Conservation (phyloP, 30 jellyfish, hydroid and myxozoan species). For the Turritopsis dohrnii region DNA sequence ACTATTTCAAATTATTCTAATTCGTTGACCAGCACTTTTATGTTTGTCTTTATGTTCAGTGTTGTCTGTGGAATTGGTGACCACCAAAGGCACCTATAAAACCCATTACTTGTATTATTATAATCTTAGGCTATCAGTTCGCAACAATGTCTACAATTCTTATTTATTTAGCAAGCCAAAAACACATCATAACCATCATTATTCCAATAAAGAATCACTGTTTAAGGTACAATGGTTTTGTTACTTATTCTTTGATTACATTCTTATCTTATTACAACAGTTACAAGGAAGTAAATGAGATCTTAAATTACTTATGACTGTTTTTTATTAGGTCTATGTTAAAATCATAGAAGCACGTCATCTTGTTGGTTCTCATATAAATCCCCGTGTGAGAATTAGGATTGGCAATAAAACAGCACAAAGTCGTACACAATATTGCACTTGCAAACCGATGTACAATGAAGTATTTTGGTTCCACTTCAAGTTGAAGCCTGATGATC, state of each 20-base stretch:
- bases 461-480: conserved; percentile 85
- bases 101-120: too few relatives aligned
- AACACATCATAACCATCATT: neutral
- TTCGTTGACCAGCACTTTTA: too few relatives aligned
- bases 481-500: conserved; percentile 77
- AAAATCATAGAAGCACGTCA: conserved; percentile 78
- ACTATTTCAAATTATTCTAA: too few relatives aligned
- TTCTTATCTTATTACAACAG: too few relatives aligned
- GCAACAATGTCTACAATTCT: too few relatives aligned
- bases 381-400: conserved; percentile 62
- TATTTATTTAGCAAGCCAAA: neutral
- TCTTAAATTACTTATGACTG: neutral
- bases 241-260: neutral
- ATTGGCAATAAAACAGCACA: conserved; percentile 72
- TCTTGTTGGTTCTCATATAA: conserved; percentile 77
- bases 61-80: too few relatives aligned
- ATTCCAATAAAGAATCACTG: neutral
- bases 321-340: conserved; percentile 43
- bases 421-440: conserved; percentile 68
- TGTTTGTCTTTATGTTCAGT: too few relatives aligned
- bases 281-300: neutral
- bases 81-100: too few relatives aligned
- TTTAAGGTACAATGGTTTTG: neutral
- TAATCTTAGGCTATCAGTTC: too few relatives aligned
- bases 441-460: conserved; percentile 71